Base-by-base conservation (phyloP, 2,888 invertebrate genomes). In the Rugalucina vietnamica region DNA sequence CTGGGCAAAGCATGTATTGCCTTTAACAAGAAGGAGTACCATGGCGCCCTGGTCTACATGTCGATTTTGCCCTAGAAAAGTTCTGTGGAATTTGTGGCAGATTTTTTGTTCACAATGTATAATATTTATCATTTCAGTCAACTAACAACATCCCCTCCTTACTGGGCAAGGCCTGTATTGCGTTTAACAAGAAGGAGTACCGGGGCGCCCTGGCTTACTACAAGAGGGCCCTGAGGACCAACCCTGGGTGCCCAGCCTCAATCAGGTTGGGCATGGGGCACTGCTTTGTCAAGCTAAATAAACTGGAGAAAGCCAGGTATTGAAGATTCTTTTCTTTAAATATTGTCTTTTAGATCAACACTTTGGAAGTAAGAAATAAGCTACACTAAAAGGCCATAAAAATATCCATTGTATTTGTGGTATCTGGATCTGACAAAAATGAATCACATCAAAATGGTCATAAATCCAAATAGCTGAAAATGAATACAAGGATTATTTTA, bases 1-100 rank as follows among this genome's bases (percentile, higher is more conserved):
- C 96, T 99, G 72, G 99, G 99, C 21, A 99, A 99, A 96, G 99
- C 99, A 0, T 99, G 99, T 94, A 99, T 99, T 92, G 98, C 99
- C 0, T 99, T 98, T 94, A 99, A 99, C 94, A 98, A 99, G 90
- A 99, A 99, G 95, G 96, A 96, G 86, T 99, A 97, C 94, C 96
- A 98, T 91, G 98, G 98, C 49, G 98, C 99, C 0, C 95, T 99
- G 84, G 98, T 98, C 0, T 99, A 98, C 95, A n/a, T n/a, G n/a
- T n/a, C n/a, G n/a, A n/a, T n/a, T n/a, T n/a, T n/a, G n/a, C n/a
- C n/a, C n/a, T n/a, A n/a, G n/a, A n/a, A n/a, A n/a, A n/a, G n/a
- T n/a, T n/a, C n/a, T n/a, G n/a, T n/a, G n/a, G n/a, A n/a, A n/a
- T n/a, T n/a, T n/a, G n/a, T n/a, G n/a, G n/a, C n/a, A n/a, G n/a